Base-by-base conservation (phyloP, 2,888 invertebrate species). In the Xestia c-nigrum region DNA sequence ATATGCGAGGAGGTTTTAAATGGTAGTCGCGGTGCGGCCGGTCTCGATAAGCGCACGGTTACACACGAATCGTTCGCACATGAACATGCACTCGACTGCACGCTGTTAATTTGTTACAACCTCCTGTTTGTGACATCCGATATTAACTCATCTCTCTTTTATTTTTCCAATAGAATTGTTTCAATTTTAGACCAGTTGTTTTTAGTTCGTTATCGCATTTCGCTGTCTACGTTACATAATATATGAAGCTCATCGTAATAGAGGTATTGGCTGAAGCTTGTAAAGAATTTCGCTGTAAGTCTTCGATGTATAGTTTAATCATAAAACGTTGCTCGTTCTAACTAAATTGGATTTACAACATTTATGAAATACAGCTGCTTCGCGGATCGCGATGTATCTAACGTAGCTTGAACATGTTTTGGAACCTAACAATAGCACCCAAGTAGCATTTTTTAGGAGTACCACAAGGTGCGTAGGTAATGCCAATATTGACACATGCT, bases 1-100 rank as follows among this genome's bases (percentile, higher is more conserved):
- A 94, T 94, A 93, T 91, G 91, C 91, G 91, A 92, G 90, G 91
- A 91, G 92, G 90, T 92, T 94, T 93, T 92, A 88, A 91, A 88
- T 88, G 88, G 86, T 87, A 87, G 86, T 85, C 76, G 85, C 75
- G 55, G 57, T 85, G 83, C 80, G 78, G 84, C 86, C 66, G 80
- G 59, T 76, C 77, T 82, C 82, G 89, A 91, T 91, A 89, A 90
- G 86, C 87, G 83, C 76, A 76, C 73, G 66, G 74, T 68, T 78
- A 78, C 74, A 79, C 79, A 73, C 72, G 70, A 80, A 74, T 77
- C 74, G 72, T 73, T 85, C 66, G 76, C 77, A 72, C 80, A 66
- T 80, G 81, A 83, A 76, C 73, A 64, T 78, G 83, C 88, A 85
- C 72, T 68, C 75, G 73, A 46, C 80, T 86, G 80, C 74, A 82